These are phyloP conservation scores for Notechis scutatus DNA, from an alignment of 2,113 vertebrate species.

Conservation along the genomic window DNA sequence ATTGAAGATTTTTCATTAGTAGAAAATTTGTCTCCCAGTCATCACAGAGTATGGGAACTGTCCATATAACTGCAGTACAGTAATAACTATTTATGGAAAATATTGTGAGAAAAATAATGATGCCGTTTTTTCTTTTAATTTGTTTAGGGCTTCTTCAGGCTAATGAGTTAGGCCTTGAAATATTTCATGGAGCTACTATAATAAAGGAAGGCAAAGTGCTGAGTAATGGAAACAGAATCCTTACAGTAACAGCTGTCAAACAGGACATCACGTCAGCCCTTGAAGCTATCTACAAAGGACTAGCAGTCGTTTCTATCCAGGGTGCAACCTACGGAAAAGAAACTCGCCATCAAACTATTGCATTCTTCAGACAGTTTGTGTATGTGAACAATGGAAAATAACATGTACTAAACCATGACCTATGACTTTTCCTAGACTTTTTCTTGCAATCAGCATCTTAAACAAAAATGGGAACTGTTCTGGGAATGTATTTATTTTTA, in stretches of 20 bases:
- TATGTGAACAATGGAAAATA: conserved; percentile 64
- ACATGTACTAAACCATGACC: neutral
- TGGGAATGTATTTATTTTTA: neutral
- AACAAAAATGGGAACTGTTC: neutral
- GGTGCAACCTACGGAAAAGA: conserved; percentile 79
- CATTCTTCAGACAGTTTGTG: conserved; percentile 73
- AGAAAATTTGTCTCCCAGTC: neutral
- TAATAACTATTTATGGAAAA: neutral
- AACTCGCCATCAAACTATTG: conserved; percentile 75
- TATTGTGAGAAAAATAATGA: neutral
- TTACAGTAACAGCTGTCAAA: conserved; percentile 76
- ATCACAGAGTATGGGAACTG: neutral
- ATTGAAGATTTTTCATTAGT: neutral
- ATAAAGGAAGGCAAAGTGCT: conserved; percentile 74
- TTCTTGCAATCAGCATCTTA: neutral
- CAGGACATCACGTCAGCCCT: conserved; percentile 75
- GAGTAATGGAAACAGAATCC: conserved; percentile 79
- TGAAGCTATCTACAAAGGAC: conserved; percentile 73
- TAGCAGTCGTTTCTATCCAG: conserved; percentile 71
- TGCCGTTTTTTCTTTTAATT: neutral
- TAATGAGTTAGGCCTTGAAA: conserved; percentile 72
- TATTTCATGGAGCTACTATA: conserved; percentile 82
- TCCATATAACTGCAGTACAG: neutral
- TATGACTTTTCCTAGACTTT: neutral
- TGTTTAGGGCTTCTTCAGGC: conserved; percentile 73